Evolutionary conservation across 1,140 invertebrate genomes (phyloP), one percentile per base, ranked within the genome.

Genomic region (Drosophila ananassae): DNA sequence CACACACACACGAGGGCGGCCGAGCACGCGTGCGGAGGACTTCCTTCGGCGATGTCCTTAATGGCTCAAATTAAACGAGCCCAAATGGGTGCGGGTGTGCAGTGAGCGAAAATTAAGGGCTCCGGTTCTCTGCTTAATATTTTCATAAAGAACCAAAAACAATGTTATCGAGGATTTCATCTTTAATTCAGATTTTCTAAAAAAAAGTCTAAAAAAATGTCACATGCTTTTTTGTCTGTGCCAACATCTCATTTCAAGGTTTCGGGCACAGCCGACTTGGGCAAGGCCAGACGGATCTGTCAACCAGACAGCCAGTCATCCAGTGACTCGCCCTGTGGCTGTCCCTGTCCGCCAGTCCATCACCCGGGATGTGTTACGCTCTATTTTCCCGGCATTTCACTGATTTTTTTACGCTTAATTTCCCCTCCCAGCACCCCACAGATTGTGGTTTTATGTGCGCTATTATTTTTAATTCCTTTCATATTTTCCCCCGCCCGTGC

Each of bases 341-440:
- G 34, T 37, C 13, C 28, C 28, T 13, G 53, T 55, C 21, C 34
- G 51, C 41, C 47, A 51, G 59, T 57, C 32, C 17, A 21, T 44
- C 28, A 12, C 0, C 1, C 10, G 10, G 30, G 21, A 34, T 62
- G 25, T 50, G 61, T 34, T 57, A 32, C 32, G 64, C 67, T 71
- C 64, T 71, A 71, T 77, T 77, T 81, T 81, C 74, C 77, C 85
- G 37, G 61, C 63, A 72, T 87, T 85, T 76, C 82, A 81, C 82
- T 77, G 81, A 80, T 87, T 81, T 84, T 54, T 84, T 87, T 60
- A 61, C 74, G 81, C 81, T 82, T 85, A 85, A 87, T 85, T 85
- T 87, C 82, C 75, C 52, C 37, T 48, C 74, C 37, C 37, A 28
- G 59, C 17, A 37, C 2, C 3, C 8, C 41, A 28, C 52, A 73